Conservation (phyloP, 2,113 vertebrate species). For the Hystrix brachyura region DNA sequence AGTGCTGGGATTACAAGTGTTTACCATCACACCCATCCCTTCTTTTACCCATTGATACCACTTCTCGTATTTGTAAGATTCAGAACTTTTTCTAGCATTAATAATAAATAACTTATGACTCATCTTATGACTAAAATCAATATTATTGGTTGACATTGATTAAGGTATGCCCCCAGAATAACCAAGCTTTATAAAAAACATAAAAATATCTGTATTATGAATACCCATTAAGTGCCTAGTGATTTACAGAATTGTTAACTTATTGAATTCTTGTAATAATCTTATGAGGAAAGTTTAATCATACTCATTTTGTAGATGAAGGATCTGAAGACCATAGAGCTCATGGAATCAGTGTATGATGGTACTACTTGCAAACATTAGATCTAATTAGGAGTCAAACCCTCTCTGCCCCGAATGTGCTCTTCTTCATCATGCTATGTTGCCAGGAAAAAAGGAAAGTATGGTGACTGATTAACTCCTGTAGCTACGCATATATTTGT, state of each 20-base stretch:
- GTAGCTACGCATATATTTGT: neutral
- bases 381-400: neutral
- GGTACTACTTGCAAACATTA: neutral
- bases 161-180: neutral
- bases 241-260: neutral
- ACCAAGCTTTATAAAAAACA: neutral
- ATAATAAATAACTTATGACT: neutral
- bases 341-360: neutral
- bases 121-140: neutral
- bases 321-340: neutral
- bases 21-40: no score
- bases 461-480: neutral
- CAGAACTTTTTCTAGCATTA: neutral
- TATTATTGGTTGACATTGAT: neutral
- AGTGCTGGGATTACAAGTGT: no score
- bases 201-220: neutral
- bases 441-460: neutral
- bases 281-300: neutral
- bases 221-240: neutral
- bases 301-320: neutral
- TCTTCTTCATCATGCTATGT: neutral
- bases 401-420: neutral
- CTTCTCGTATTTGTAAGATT: neutral
- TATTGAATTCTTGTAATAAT: conserved; percentile 25
- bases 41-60: neutral